Percentiles rank a stretch among this genome's conserved stretches.
phyloP scores from a whole-genome alignment of 2,888 invertebrate genomes.

The Agrochola lychnidis region DNA sequence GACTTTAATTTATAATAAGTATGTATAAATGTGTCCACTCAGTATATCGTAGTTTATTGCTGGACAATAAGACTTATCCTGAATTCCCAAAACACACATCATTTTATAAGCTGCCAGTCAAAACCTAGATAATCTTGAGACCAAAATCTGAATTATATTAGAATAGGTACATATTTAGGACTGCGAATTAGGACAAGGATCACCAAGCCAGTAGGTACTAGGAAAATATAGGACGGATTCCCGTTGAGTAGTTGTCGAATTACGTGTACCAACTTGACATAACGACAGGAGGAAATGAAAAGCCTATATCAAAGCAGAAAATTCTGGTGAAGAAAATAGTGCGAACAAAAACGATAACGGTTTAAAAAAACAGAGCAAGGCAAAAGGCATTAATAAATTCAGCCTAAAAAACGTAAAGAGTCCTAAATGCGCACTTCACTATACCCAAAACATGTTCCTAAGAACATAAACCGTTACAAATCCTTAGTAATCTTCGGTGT shows the following conservation, averaged over 20 bases:
- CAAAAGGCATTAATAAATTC: constrained; percentile 25
- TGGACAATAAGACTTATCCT: no score
- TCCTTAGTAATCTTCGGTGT: constrained; percentile 62
- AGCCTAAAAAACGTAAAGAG: constrained; percentile 41
- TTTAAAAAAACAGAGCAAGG: neutral
- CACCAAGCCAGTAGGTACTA: neutral
- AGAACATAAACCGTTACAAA: constrained; percentile 59
- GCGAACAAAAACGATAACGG: neutral
- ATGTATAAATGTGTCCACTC: no score
- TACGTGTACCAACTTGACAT: neutral
- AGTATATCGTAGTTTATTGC: neutral
- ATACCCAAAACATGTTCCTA: constrained; percentile 47
- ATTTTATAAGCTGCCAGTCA: neutral
- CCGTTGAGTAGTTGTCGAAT: neutral
- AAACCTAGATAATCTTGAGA: neutral
- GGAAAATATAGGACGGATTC: neutral
- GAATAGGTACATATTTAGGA: neutral
- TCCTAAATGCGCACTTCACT: constrained; percentile 40
- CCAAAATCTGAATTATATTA: neutral
- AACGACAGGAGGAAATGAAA: constrained; percentile 9
- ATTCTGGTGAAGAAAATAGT: neutral
- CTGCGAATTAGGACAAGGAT: neutral
- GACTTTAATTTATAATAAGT: no score
- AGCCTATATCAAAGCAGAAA: constrained; percentile 7
- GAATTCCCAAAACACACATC: constrained; percentile 1